A percentile compares a stretch with the other conserved stretches of the same genome.
These are phyloP conservation scores for Synergus japonicus DNA, from an alignment of 2,888 invertebrate species.

Conservation along the genomic window DNA sequence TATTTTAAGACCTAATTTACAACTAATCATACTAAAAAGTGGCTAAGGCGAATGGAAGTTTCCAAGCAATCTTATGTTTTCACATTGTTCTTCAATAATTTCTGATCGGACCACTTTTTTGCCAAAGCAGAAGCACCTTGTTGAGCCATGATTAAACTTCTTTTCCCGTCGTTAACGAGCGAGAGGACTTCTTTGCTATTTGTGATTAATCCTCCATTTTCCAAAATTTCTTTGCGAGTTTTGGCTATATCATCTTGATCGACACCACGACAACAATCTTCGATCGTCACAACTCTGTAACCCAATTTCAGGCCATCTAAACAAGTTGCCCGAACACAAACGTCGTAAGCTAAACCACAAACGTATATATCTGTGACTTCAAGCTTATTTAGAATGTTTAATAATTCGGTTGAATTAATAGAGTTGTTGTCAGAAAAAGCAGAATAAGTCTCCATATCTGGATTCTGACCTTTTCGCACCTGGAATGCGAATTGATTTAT, in stretches of 20 bases:
- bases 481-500: conserved; percentile 45
- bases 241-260: conserved; percentile 87
- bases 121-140: conserved; percentile 81
- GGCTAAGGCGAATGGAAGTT: neutral
- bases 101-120: conserved; percentile 47
- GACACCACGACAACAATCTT: conserved; percentile 93
- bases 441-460: conserved; percentile 96
- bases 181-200: conserved; percentile 86
- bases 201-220: conserved; percentile 87
- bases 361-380: conserved; percentile 93
- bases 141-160: conserved; percentile 90
- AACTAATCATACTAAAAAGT: neutral
- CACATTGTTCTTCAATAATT: neutral
- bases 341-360: conserved; percentile 95
- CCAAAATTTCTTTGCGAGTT: conserved; percentile 85
- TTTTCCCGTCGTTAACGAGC: conserved; percentile 90
- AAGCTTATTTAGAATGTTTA: conserved; percentile 86
- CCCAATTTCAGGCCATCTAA: conserved; percentile 91
- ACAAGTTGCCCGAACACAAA: conserved; percentile 94
- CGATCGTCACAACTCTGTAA: conserved; percentile 91
- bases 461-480: conserved; percentile 92
- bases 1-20: neutral
- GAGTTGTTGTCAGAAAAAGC: conserved; percentile 97
- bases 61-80: neutral
- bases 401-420: conserved; percentile 88